phyloP scores from a whole-genome alignment of 2,888 invertebrate species.

The Ormyrus nitidulus region DNA sequence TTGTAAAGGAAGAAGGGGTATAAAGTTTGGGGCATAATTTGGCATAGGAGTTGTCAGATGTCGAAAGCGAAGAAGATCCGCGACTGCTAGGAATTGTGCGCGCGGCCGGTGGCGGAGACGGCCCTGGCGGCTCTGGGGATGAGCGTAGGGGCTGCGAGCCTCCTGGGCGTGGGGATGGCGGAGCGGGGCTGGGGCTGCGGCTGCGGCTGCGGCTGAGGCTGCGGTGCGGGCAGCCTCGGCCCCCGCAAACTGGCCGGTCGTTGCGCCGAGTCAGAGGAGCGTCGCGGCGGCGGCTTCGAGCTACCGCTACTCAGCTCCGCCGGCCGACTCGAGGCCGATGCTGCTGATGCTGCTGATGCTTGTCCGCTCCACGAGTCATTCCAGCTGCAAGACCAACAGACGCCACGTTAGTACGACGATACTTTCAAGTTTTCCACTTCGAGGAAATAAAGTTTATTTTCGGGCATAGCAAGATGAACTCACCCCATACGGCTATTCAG shows the following conservation, averaged over 20 bases:
- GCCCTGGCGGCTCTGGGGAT: slow-evolving; percentile 68
- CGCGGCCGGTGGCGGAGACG: slow-evolving; percentile 67
- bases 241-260: slow-evolving; percentile 35
- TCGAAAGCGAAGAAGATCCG: slow-evolving; percentile 28
- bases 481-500: slow-evolving; percentile 78
- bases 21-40: no score
- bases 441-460: no score
- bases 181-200: slow-evolving; percentile 45
- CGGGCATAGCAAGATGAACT: slow-evolving; percentile 66
- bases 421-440: no score
- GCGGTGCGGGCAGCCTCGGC: slow-evolving; percentile 13
- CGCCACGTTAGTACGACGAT: background rate
- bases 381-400: slow-evolving; percentile 66
- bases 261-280: slow-evolving; percentile 36
- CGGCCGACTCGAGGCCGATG: slow-evolving; percentile 13
- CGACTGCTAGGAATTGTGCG: slow-evolving; percentile 65
- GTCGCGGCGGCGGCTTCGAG: slow-evolving; percentile 25
- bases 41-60: background rate
- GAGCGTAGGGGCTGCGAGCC: slow-evolving; percentile 63
- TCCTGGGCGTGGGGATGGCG: slow-evolving; percentile 63
- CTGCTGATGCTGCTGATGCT: slow-evolving; percentile 57
- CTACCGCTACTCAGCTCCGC: no score
- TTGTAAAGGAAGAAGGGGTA: background rate
- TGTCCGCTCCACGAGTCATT: slow-evolving; percentile 70
- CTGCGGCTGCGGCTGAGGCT: no score